Conservation (phyloP, 2,888 invertebrate species). For the Steinernema hermaphroditum region DNA sequence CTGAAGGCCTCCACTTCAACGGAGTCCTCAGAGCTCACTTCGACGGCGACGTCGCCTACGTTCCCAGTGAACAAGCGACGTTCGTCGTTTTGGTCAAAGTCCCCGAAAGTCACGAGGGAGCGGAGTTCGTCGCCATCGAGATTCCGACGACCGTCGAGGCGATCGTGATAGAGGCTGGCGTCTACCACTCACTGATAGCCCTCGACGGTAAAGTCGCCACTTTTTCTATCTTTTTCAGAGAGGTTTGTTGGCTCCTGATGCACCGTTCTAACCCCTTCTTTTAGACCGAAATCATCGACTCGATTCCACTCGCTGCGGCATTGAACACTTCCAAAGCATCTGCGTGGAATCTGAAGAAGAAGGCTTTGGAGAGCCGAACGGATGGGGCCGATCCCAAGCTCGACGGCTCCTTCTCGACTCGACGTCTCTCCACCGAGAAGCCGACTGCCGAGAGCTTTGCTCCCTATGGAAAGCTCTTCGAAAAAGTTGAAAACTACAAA, state of each 20-base stretch:
- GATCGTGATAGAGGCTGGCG: slow-evolving; percentile 29
- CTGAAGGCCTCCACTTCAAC: slow-evolving; percentile 5
- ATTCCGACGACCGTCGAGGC: slow-evolving; percentile 30
- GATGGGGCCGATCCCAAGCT: background rate
- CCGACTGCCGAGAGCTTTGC: background rate
- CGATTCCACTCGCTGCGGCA: background rate
- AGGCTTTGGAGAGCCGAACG: background rate
- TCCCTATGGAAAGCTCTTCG: background rate
- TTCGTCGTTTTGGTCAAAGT: slow-evolving; percentile 27
- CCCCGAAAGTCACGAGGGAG: background rate
- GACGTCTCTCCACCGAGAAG: background rate
- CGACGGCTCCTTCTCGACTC: background rate
- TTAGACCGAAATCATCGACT: background rate
- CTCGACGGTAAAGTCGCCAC: slow-evolving; percentile 26
- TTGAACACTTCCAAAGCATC: background rate
- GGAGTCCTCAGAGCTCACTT: slow-evolving; percentile 28
- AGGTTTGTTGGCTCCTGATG: background rate
- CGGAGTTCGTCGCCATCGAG: slow-evolving; percentile 28
- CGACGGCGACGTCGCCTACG: slow-evolving; percentile 35
- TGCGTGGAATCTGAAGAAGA: background rate
- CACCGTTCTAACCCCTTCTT: background rate
- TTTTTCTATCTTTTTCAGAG: background rate
- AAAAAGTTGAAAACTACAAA: background rate
- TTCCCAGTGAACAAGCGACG: slow-evolving; percentile 28
- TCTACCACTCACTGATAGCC: slow-evolving; percentile 31